Conservation (phyloP, 2,113 vertebrate genomes). For the Gavia stellata region DNA sequence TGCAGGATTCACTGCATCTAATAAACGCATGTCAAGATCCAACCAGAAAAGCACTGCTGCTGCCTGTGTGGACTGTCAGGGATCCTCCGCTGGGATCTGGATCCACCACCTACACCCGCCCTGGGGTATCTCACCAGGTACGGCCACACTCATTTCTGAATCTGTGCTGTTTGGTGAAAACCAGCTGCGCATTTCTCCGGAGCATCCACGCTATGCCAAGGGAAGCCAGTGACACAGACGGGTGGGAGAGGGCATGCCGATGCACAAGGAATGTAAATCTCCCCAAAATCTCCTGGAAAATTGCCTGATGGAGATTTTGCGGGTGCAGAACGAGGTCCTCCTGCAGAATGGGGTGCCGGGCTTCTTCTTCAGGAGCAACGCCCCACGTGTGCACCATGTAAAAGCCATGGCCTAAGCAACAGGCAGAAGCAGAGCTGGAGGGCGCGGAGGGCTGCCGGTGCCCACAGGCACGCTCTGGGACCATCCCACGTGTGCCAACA, state of each 20-base stretch:
- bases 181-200: not conserved
- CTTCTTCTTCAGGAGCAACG: not conserved
- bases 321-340: not conserved
- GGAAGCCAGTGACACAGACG: fast-evolving
- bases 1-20: not conserved
- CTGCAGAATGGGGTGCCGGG: not conserved
- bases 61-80: not conserved
- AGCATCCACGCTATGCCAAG: not conserved
- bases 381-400: fast-evolving
- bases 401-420: not conserved
- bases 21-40: not conserved
- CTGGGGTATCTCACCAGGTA: not conserved
- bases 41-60: not conserved
- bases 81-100: not conserved
- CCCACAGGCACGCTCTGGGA: not conserved
- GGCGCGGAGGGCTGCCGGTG: not conserved
- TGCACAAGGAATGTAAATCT: not conserved
- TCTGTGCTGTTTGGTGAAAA: fast-evolving
- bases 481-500: not conserved
- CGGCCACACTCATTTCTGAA: fast-evolving
- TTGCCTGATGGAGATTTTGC: not conserved
- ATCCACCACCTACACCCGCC: not conserved
- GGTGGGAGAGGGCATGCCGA: not conserved
- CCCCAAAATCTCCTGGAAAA: not conserved
- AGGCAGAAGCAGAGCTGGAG: not conserved